Percentiles rank a stretch among this genome's conserved stretches.
Evolutionary conservation across 2,797 vertebrate species (phyloP).

Genomic region (Cichlasoma orientale): DNA sequence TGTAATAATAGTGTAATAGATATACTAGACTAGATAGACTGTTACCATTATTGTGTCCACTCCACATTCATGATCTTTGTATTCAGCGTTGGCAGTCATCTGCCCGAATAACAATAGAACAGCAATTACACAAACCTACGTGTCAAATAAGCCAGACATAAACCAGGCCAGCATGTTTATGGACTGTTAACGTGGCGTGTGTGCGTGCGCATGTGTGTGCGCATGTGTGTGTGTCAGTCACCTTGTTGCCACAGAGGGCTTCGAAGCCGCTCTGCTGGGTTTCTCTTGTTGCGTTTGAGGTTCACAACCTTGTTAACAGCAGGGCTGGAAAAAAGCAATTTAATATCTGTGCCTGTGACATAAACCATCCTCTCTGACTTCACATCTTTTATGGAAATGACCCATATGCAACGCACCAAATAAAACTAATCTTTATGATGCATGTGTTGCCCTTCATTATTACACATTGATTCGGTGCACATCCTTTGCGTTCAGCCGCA

Average conservation of each 20-base stretch:
- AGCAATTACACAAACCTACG: not conserved
- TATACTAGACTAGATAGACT: not conserved
- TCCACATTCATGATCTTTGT: not conserved
- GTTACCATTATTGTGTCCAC: not conserved
- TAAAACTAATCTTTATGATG: constrained; percentile 59
- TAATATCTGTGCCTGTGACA: constrained; percentile 56
- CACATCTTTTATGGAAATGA: constrained; percentile 31
- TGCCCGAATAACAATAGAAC: not conserved
- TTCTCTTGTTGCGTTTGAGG: constrained; percentile 23
- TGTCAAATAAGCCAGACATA: not conserved
- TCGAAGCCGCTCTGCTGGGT: constrained; percentile 12
- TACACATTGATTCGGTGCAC: constrained; percentile 7
- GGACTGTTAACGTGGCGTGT: not conserved
- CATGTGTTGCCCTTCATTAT: constrained; percentile 35
- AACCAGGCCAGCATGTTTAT: constrained; percentile 32
- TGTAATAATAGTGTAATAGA: too few relatives aligned
- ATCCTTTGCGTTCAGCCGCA: not conserved
- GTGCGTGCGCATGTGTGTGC: too few relatives aligned
- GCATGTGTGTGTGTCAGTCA: constrained; percentile 4
- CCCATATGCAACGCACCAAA: constrained; percentile 26
- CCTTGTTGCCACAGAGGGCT: constrained; percentile 12
- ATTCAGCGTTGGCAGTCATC: not conserved
- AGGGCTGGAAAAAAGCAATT: constrained; percentile 37
- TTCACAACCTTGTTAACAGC: constrained; percentile 65
- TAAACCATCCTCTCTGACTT: constrained; percentile 40